A percentile compares a stretch with the other conserved stretches of the same genome.
phyloP scores from a whole-genome alignment of 2,113 vertebrate species.

The Plotosus lineatus region DNA sequence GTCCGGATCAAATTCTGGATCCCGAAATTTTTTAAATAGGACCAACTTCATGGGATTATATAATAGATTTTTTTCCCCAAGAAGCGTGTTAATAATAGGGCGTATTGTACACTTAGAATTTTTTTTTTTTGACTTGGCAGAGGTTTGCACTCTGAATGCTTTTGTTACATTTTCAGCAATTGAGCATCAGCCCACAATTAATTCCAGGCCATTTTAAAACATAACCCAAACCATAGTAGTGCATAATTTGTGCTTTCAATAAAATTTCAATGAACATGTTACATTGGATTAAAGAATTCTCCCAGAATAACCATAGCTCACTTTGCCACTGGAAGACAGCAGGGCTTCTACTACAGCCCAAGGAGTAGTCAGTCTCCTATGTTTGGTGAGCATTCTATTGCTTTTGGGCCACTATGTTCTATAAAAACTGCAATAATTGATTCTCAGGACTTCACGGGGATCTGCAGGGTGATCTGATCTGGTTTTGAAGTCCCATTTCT shows the following conservation, averaged over 20 bases:
- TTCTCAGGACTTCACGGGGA: neutral
- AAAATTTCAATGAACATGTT: neutral
- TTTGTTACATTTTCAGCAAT: neutral
- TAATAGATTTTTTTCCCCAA: too few relatives aligned
- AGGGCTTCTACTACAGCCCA: neutral
- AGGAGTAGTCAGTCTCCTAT: neutral
- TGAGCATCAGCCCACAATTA: neutral
- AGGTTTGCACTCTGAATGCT: too few relatives aligned
- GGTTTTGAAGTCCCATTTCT: too few relatives aligned
- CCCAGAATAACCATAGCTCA: neutral
- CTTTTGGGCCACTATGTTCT: neutral
- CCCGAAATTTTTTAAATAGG: too few relatives aligned
- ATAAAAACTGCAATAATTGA: neutral
- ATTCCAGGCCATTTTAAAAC: neutral
- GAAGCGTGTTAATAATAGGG: too few relatives aligned
- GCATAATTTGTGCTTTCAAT: neutral
- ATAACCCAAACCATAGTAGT: neutral
- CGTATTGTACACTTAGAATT: too few relatives aligned
- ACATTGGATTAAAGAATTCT: neutral
- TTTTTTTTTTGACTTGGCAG: too few relatives aligned
- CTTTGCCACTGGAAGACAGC: neutral
- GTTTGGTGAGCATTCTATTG: neutral
- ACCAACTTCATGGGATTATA: too few relatives aligned
- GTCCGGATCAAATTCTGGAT: too few relatives aligned
- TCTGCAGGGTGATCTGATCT: neutral